Percentiles rank a stretch among this genome's conserved stretches.
These are phyloP conservation scores for Agapostemon virescens DNA, from an alignment of 2,888 invertebrate species.

Conservation along the genomic window DNA sequence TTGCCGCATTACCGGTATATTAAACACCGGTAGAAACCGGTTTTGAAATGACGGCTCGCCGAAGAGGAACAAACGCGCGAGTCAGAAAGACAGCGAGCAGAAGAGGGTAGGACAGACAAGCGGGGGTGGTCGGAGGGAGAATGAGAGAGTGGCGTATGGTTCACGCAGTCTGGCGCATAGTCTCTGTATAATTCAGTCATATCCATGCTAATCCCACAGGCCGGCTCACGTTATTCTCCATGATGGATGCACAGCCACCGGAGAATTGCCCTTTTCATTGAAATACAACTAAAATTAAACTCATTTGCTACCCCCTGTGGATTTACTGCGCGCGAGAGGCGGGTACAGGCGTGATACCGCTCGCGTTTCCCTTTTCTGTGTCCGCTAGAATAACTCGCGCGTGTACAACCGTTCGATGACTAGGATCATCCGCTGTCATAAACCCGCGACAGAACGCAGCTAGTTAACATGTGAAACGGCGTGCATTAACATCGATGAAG, in stretches of 20 bases:
- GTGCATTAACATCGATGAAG: not conserved
- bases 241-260: constrained; percentile 77
- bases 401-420: not conserved
- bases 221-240: constrained; percentile 74
- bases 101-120: constrained; percentile 35
- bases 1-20: constrained; percentile 66
- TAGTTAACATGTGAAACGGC: not conserved
- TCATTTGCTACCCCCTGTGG: constrained; percentile 72
- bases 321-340: constrained; percentile 55
- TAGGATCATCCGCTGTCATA: not conserved
- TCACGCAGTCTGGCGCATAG: constrained; percentile 77
- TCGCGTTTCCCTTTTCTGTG: constrained; percentile 20
- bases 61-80: constrained; percentile 68
- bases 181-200: constrained; percentile 79
- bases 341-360: constrained; percentile 17
- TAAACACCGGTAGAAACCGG: constrained; percentile 64
- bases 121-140: constrained; percentile 26
- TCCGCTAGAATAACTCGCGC: not conserved
- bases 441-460: not conserved
- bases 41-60: constrained; percentile 73
- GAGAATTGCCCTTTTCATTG: constrained; percentile 78
- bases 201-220: constrained; percentile 78
- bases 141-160: constrained; percentile 71
- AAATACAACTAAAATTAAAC: constrained; percentile 78
- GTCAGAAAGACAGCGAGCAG: constrained; percentile 53